Conservation (phyloP, 1,140 invertebrate genomes). For the Diprion similis region DNA sequence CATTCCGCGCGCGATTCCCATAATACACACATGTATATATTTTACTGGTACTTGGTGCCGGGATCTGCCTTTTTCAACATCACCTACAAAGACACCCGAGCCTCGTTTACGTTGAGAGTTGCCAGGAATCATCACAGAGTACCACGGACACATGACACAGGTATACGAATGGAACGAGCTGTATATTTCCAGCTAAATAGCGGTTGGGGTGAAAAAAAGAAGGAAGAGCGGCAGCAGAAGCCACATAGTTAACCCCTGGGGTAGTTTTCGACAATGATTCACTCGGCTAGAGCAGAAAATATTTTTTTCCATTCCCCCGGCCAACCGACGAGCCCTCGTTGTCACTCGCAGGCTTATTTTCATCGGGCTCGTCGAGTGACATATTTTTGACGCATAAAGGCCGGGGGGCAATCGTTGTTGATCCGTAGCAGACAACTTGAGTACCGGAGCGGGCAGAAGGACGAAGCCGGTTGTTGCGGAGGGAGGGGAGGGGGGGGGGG, state of each 20-base stretch:
- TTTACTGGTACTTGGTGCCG: too few relatives aligned
- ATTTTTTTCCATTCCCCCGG: not conserved
- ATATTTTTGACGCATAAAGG: not conserved
- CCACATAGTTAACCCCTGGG: not conserved
- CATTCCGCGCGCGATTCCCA: not conserved
- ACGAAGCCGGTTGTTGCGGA: not conserved
- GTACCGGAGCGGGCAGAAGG: not conserved
- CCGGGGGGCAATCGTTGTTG: not conserved
- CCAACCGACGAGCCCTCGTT: not conserved
- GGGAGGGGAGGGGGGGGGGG: too few relatives aligned
- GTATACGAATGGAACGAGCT: not conserved
- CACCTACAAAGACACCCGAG: too few relatives aligned
- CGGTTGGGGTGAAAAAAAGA: not conserved
- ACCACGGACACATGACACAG: too few relatives aligned
- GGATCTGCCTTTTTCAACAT: too few relatives aligned
- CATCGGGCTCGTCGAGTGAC: not conserved
- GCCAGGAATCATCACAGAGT: too few relatives aligned
- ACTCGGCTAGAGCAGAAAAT: conserved; percentile 4
- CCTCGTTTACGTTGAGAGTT: too few relatives aligned
- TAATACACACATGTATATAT: not conserved
- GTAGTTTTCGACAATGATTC: conserved; percentile 6
- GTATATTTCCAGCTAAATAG: not conserved
- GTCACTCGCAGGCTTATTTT: conserved; percentile 1
- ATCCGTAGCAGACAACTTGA: not conserved
- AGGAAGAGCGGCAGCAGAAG: not conserved